Percentiles rank a stretch among this genome's conserved stretches.
phyloP scores from a whole-genome alignment of 2,888 invertebrate species.

The Ferrisia virgata region DNA sequence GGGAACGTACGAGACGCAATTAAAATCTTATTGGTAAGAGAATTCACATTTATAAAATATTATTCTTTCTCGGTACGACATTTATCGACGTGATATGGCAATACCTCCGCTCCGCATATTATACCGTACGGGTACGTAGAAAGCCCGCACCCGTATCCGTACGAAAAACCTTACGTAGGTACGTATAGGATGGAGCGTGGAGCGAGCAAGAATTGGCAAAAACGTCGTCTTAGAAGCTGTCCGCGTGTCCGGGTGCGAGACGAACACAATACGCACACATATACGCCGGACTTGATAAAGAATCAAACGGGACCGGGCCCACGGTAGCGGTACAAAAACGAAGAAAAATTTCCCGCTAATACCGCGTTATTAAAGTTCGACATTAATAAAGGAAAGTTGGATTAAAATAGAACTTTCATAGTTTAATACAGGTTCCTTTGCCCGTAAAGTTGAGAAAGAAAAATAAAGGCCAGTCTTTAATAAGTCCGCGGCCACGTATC shows the following conservation, averaged over 20 bases:
- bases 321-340: not conserved
- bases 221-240: not conserved
- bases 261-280: too few relatives aligned
- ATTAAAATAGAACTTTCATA: slow-evolving; percentile 45
- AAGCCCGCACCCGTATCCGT: not conserved
- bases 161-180: not conserved
- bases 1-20: not conserved
- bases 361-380: slow-evolving; percentile 45
- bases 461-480: slow-evolving; percentile 39
- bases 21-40: slow-evolving; percentile 5
- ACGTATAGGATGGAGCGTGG: not conserved
- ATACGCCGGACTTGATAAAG: not conserved
- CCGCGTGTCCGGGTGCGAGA: not conserved
- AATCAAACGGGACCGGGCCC: not conserved
- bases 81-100: slow-evolving; percentile 9
- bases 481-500: slow-evolving; percentile 43
- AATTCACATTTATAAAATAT: slow-evolving; percentile 32
- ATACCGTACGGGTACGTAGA: too few relatives aligned
- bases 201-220: not conserved
- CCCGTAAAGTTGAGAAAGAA: slow-evolving; percentile 38
- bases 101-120: not conserved
- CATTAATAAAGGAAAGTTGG: slow-evolving; percentile 46
- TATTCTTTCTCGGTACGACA: slow-evolving; percentile 12
- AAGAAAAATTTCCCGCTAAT: slow-evolving; percentile 43
- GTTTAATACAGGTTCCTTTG: slow-evolving; percentile 42